Evolutionary conservation across 2,113 vertebrate genomes (phyloP).

Genomic region (Notarius quadriscutis): DNA sequence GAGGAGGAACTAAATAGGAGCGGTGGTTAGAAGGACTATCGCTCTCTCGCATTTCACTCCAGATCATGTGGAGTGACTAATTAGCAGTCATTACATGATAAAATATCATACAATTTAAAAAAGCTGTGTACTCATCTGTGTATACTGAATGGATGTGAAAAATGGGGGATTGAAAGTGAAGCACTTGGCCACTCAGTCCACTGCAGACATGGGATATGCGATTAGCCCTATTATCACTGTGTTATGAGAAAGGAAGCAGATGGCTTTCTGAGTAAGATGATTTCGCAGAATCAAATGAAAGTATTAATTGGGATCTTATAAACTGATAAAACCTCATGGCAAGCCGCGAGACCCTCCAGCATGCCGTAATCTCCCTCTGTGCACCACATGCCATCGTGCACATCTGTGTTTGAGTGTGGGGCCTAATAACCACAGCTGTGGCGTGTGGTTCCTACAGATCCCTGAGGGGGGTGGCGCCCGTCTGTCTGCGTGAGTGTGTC

Average conservation of each 20-base stretch:
- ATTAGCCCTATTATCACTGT: constrained; percentile 37
- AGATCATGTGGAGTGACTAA: background rate
- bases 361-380: background rate
- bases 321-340: constrained; percentile 18
- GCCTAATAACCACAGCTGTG: constrained; percentile 31
- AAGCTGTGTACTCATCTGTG: background rate
- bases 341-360: background rate
- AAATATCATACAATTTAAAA: background rate
- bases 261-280: constrained; percentile 35
- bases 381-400: constrained; percentile 16
- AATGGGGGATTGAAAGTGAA: background rate
- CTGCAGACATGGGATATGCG: constrained; percentile 3
- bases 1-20: constrained; percentile 7
- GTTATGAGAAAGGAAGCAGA: constrained; percentile 29
- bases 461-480: constrained; percentile 38
- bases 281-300: constrained; percentile 34
- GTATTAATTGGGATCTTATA: constrained; percentile 27
- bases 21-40: background rate
- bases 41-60: background rate
- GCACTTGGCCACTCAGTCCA: background rate
- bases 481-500: constrained; percentile 5
- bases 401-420: constrained; percentile 28
- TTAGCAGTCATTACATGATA: background rate
- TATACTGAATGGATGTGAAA: constrained; percentile 10
- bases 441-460: constrained; percentile 32